Evolutionary conservation across 2,113 vertebrate species (phyloP).

Genomic region (Leptobrachium ailaonicum): DNA sequence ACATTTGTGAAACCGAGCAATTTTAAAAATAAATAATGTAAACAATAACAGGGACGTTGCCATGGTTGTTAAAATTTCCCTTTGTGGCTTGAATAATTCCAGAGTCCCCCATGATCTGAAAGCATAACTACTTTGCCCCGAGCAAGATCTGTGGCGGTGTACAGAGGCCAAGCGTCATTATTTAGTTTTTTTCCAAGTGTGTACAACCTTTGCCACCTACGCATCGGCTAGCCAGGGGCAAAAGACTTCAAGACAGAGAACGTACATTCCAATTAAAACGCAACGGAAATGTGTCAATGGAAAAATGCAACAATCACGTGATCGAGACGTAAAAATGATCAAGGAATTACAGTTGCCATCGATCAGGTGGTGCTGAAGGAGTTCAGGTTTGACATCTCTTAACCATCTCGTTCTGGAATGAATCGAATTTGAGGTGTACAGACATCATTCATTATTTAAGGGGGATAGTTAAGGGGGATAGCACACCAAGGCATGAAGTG

Average conservation of each 20-base stretch:
- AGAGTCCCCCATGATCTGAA: not conserved
- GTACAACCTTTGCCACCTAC: not conserved
- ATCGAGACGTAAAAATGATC: not conserved
- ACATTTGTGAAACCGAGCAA: too few species aligned
- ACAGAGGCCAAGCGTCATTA: conserved; percentile 3
- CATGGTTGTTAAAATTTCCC: too few species aligned
- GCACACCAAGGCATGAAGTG: too few species aligned
- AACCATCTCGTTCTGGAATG: too few species aligned
- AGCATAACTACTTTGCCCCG: not conserved
- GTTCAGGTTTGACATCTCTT: too few species aligned
- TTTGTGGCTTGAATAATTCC: too few species aligned
- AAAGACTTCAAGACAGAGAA: not conserved
- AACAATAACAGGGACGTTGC: too few species aligned
- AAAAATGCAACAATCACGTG: not conserved
- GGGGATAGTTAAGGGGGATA: too few species aligned
- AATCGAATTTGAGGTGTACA: too few species aligned
- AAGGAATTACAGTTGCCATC: not conserved
- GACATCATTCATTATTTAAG: too few species aligned
- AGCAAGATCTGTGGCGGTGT: not conserved
- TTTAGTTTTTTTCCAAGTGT: not conserved
- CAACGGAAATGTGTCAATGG: not conserved
- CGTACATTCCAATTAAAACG: conserved; percentile 4
- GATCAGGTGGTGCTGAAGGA: too few species aligned
- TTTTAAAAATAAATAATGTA: too few species aligned
- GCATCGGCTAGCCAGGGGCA: not conserved